Evolutionary conservation across 2,797 vertebrate genomes (phyloP).

Genomic region (Morus bassanus): DNA sequence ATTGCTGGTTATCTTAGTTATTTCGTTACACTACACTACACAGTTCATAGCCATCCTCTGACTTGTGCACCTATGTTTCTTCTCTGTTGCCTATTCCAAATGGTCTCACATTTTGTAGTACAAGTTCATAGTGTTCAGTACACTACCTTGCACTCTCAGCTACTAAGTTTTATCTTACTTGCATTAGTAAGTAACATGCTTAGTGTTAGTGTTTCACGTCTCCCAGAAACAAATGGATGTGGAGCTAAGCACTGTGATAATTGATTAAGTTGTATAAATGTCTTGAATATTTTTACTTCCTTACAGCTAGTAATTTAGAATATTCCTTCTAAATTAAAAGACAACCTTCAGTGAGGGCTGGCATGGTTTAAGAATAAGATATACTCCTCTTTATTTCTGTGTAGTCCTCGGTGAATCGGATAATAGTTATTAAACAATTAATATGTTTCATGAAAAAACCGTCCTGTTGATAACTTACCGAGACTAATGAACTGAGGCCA

Average conservation of each 20-base stretch:
- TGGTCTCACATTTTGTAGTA: neutral
- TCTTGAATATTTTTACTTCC: neutral
- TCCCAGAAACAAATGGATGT: fast-evolving
- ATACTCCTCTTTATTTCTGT: neutral
- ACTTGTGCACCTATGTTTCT: neutral
- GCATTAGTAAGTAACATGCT: neutral
- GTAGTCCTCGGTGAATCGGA: neutral
- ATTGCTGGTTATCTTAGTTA: neutral
- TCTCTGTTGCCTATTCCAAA: neutral
- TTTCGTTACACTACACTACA: neutral
- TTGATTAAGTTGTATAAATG: neutral
- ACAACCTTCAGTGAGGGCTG: neutral
- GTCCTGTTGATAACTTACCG: neutral
- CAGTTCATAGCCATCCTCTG: neutral
- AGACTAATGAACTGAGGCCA: neutral
- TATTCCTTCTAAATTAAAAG: neutral
- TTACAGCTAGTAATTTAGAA: neutral
- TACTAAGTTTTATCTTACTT: neutral
- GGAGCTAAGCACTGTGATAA: neutral
- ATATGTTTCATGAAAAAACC: neutral
- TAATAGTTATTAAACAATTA: neutral
- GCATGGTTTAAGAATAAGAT: neutral
- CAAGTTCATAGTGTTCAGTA: neutral
- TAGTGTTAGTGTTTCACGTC: neutral
- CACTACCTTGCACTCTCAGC: neutral